phyloP scores from a whole-genome alignment of 2,797 vertebrate genomes.

The Urosaurus nigricauda region DNA sequence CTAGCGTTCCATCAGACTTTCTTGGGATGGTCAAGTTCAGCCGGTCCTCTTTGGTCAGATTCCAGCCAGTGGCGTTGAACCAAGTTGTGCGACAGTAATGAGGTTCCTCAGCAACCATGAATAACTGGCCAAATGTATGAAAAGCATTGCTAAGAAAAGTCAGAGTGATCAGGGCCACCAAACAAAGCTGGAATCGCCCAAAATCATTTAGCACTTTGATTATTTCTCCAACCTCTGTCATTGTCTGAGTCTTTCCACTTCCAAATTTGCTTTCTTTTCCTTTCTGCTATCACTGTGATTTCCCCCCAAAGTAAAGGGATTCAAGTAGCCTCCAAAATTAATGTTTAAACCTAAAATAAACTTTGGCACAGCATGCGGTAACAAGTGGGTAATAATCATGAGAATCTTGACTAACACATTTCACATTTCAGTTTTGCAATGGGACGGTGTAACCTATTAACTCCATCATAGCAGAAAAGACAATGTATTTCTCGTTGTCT shows the following conservation, averaged over 20 bases:
- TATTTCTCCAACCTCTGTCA: constrained; percentile 82
- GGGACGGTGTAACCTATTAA: constrained; percentile 59
- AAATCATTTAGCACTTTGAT: constrained; percentile 85
- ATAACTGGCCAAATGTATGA: constrained; percentile 87
- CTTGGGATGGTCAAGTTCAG: constrained; percentile 85
- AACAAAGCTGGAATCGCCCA: constrained; percentile 85
- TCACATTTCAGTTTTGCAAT: constrained; percentile 23
- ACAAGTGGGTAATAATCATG: background rate
- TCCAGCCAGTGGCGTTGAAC: constrained; percentile 79
- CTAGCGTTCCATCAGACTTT: constrained; percentile 71
- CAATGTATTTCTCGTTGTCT: too few species aligned
- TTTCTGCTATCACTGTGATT: background rate
- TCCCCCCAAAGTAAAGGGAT: too few species aligned
- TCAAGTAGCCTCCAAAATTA: constrained; percentile 50
- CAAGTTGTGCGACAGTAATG: constrained; percentile 88
- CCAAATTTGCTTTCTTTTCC: too few species aligned
- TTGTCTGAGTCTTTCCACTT: constrained; percentile 49
- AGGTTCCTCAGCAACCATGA: constrained; percentile 78
- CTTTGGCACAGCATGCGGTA: constrained; percentile 17
- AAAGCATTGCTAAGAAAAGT: constrained; percentile 78
- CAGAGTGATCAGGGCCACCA: constrained; percentile 80
- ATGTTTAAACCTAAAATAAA: constrained; percentile 72
- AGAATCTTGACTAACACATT: background rate
- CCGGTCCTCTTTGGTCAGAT: constrained; percentile 82
- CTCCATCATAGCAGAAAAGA: background rate